Percentiles rank a stretch among this genome's conserved stretches.
These are phyloP conservation scores for Siphamia tubifer DNA, from an alignment of 2,113 vertebrate genomes.

Conservation along the genomic window DNA sequence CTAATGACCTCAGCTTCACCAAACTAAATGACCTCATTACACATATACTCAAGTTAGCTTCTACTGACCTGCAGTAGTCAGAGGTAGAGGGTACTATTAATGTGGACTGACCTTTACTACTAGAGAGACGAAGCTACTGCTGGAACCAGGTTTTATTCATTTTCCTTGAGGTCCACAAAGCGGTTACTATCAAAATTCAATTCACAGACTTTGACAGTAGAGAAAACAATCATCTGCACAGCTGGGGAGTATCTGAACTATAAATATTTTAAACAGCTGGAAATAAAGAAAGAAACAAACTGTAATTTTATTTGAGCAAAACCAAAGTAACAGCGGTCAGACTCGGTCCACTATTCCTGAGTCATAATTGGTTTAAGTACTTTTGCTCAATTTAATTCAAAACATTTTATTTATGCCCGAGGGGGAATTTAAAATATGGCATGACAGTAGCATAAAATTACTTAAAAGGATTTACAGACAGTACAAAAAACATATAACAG, in stretches of 20 bases:
- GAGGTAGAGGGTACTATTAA: slow-evolving; percentile 14
- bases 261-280: slow-evolving; percentile 51
- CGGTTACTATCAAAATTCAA: slow-evolving; percentile 30
- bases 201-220: background rate
- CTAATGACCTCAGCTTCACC: slow-evolving; percentile 50
- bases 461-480: no score
- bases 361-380: no score
- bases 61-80: slow-evolving; percentile 19
- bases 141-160: slow-evolving; percentile 25
- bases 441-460: no score
- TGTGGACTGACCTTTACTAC: slow-evolving; percentile 37
- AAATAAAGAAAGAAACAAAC: no score
- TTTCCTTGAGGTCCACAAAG: slow-evolving; percentile 6
- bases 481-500: no score
- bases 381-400: no score
- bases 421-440: no score
- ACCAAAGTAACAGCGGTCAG: no score
- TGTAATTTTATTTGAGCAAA: no score
- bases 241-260: slow-evolving; percentile 39
- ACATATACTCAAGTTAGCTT: slow-evolving; percentile 13
- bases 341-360: no score
- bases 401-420: no score
- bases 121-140: slow-evolving; percentile 26
- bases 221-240: slow-evolving; percentile 12
- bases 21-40: slow-evolving; percentile 62